Evolutionary conservation across 2,888 invertebrate species (phyloP).

Genomic region (Scelioninae gen. 1): DNA sequence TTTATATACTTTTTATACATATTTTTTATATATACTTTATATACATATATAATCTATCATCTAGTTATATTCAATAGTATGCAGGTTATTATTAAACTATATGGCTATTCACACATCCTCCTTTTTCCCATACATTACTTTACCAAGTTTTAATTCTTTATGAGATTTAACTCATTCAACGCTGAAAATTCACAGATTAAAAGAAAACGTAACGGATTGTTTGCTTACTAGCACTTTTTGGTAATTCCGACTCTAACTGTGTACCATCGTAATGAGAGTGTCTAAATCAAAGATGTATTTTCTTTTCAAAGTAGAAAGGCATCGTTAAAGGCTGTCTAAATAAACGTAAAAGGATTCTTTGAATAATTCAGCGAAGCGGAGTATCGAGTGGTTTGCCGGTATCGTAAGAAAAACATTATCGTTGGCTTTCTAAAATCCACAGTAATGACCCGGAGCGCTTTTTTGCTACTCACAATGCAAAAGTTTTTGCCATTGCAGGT

Average conservation of each 20-base stretch:
- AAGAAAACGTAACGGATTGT: constrained; percentile 37
- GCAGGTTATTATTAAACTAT: no score
- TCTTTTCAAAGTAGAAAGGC: constrained; percentile 66
- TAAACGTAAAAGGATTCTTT: constrained; percentile 69
- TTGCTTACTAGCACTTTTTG: constrained; percentile 47
- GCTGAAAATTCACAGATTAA: background rate
- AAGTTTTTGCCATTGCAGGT: constrained; percentile 37
- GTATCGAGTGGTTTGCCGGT: constrained; percentile 65
- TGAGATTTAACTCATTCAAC: no score
- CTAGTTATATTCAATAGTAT: no score
- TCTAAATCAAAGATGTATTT: constrained; percentile 68
- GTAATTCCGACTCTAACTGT: constrained; percentile 46
- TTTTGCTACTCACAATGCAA: constrained; percentile 53
- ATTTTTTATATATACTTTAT: no score
- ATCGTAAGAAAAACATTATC: constrained; percentile 68
- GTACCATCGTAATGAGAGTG: constrained; percentile 54
- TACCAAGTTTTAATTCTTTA: no score
- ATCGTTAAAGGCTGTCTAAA: constrained; percentile 69
- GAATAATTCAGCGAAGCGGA: constrained; percentile 63
- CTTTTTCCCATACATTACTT: no score
- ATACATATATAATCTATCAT: no score
- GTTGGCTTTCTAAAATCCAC: constrained; percentile 61
- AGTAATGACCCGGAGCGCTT: constrained; percentile 54
- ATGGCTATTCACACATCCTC: no score
- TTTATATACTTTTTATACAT: no score